Evolutionary conservation across 2,888 invertebrate genomes (phyloP).

Genomic region (Tolmerus cingulatus): DNA sequence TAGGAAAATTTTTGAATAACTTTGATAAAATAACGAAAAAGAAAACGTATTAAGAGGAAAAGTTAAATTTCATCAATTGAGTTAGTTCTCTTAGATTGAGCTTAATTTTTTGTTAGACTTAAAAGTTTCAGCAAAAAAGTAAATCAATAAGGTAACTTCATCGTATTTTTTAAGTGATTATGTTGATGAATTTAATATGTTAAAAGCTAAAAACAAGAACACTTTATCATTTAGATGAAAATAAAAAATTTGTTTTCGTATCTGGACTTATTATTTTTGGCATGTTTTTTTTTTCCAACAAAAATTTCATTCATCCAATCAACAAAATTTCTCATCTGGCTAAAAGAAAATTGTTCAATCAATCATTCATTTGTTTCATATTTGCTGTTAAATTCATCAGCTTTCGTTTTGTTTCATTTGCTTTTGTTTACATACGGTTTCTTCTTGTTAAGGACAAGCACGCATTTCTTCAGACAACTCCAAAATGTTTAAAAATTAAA

Average conservation of each 20-base stretch:
- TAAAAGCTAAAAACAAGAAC: conserved; percentile 35
- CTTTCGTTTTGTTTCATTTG: conserved; percentile 31
- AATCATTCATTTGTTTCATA: conserved; percentile 28
- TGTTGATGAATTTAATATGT: conserved; percentile 49
- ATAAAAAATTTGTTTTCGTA: conserved; percentile 41
- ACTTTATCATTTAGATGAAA: conserved; percentile 39
- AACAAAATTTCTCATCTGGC: conserved; percentile 26
- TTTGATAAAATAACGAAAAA: not conserved
- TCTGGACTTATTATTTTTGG: conserved; percentile 40
- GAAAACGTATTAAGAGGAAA: not conserved
- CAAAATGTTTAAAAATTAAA: not conserved
- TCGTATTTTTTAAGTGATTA: conserved; percentile 32
- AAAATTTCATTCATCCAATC: conserved; percentile 24
- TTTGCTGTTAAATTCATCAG: conserved; percentile 48
- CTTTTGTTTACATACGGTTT: conserved; percentile 5
- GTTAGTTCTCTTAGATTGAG: not conserved
- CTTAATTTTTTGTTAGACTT: conserved; percentile 25
- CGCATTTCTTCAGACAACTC: not conserved
- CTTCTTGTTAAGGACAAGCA: not conserved
- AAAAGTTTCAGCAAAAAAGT: not conserved
- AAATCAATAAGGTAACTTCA: not conserved
- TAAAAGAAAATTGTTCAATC: not conserved
- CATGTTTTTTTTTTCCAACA: conserved; percentile 8
- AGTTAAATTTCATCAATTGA: not conserved
- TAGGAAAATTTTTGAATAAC: not conserved